Evolutionary conservation across 2,888 invertebrate genomes (phyloP).

Genomic region (Hirtodrosophila cameraria): DNA sequence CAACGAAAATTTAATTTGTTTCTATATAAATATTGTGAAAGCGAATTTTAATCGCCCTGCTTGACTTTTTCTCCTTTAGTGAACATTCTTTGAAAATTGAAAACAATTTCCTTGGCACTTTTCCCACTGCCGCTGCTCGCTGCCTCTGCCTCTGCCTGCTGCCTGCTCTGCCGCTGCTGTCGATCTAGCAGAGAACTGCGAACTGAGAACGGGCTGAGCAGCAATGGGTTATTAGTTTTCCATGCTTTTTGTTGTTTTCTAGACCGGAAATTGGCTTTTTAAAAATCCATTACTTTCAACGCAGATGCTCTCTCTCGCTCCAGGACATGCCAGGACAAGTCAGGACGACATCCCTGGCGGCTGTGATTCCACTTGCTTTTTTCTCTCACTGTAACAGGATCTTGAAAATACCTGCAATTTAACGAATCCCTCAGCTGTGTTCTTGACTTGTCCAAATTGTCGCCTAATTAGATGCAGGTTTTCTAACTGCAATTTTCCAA

Average conservation of each 20-base stretch:
- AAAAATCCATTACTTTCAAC: slow-evolving; percentile 71
- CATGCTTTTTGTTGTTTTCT: slow-evolving; percentile 48
- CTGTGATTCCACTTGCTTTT: slow-evolving; percentile 30
- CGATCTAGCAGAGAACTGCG: too few relatives aligned
- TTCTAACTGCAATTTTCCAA: slow-evolving; percentile 15
- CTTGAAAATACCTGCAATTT: slow-evolving; percentile 46
- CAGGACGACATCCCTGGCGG: slow-evolving; percentile 12
- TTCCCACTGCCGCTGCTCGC: slow-evolving; percentile 23
- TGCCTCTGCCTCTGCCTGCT: slow-evolving; percentile 1
- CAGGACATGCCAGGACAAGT: slow-evolving; percentile 36
- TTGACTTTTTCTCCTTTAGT: slow-evolving; percentile 47
- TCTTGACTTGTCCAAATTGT: slow-evolving; percentile 35
- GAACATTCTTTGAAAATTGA: slow-evolving; percentile 70
- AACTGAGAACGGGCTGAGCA: too few relatives aligned
- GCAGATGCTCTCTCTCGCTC: slow-evolving; percentile 41
- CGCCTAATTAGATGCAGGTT: slow-evolving; percentile 43
- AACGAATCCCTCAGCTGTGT: slow-evolving; percentile 37
- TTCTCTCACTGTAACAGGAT: slow-evolving; percentile 9
- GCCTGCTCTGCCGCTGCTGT: slow-evolving; percentile 14
- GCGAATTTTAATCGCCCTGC: slow-evolving; percentile 72
- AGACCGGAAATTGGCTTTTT: slow-evolving; percentile 75
- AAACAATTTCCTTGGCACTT: slow-evolving; percentile 75
- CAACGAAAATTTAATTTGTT: slow-evolving; percentile 73
- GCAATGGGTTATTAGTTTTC: slow-evolving; percentile 77
- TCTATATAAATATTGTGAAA: slow-evolving; percentile 77